Evolutionary conservation across 2,888 invertebrate species (phyloP), one percentile per base, ranked within the genome.

Genomic region (Caenorhabditis angaria): DNA sequence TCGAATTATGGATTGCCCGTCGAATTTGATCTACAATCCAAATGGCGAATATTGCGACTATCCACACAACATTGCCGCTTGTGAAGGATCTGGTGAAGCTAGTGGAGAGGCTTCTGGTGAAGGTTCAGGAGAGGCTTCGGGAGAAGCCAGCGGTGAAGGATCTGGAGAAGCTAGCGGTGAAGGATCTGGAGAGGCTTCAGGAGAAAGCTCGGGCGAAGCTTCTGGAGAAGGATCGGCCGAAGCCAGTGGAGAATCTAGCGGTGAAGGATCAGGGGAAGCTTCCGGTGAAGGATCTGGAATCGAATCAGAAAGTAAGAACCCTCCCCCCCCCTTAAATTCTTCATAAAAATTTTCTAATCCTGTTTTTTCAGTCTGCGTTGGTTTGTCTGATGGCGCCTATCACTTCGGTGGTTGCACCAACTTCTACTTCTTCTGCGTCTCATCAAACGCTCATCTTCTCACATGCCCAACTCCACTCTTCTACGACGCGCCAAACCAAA

Each of bases 1-100:
- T 5, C 32, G 69, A 5, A 65, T 73, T n/a, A 73, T 73, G 73
- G 65, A 69, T 48, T 73, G 73, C 25, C 73, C 73, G 12, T 65
- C 65, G 10, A 65, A 68, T 25, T 61, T 73, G 32, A 54, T 65
- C n/a, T 73, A 63, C 63, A 57, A 69, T 50, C 62, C 55, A 35
- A 53, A 27, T 29, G 55, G 59, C 25, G 62, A 56, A 12, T 56
- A 69, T 60, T 73, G 73, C 53, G 69, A 73, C 27, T 73, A 62
- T 61, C 27, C 59, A n/a, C 50, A 60, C 55, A 73, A 69, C 32
- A 53, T 73, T 20, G 27, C 58, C 22, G 73, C 55, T 0, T 73
- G 73, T 25, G 55, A 55, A 32, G 50, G 24, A 32, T 62, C 62
- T 4, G 53, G 62, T 50, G 55, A 72, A 29, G 58, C 48, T n/a